Conservation (phyloP, 35 echinoderm and acorn worm species). For the Heliocidaris erythrogramma region DNA sequence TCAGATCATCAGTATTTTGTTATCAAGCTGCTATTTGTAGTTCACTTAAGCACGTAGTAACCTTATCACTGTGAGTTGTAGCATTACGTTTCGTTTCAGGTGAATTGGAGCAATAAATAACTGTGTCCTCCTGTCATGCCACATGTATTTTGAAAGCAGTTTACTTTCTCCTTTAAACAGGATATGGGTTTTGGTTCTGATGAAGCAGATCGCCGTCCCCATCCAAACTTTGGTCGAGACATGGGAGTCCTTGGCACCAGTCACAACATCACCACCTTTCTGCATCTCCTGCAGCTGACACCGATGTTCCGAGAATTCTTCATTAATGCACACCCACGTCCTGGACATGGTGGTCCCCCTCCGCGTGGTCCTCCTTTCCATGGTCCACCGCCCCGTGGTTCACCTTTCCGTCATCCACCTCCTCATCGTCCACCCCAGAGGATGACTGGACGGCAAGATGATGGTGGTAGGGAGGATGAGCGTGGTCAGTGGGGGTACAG, state of each 20-base stretch:
- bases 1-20: no score
- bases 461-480: neutral
- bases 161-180: neutral
- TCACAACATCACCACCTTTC: constrained; percentile 29
- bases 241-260: neutral
- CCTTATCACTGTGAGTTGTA: no score
- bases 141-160: no score
- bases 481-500: no score
- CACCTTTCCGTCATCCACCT: neutral
- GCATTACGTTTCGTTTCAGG: no score
- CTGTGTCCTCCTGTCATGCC: no score
- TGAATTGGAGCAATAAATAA: no score
- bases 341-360: neutral
- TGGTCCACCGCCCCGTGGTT: neutral
- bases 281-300: neutral
- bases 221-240: neutral
- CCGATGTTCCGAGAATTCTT: constrained; percentile 15
- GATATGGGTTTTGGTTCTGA: neutral
- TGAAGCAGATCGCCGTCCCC: neutral
- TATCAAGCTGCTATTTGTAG: no score
- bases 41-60: no score
- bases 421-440: neutral
- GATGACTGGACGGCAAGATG: neutral
- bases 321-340: neutral
- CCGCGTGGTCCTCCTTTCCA: neutral